Evolutionary conservation across 2,113 vertebrate species (phyloP).

Genomic region (Hippocampus barbouri): DNA sequence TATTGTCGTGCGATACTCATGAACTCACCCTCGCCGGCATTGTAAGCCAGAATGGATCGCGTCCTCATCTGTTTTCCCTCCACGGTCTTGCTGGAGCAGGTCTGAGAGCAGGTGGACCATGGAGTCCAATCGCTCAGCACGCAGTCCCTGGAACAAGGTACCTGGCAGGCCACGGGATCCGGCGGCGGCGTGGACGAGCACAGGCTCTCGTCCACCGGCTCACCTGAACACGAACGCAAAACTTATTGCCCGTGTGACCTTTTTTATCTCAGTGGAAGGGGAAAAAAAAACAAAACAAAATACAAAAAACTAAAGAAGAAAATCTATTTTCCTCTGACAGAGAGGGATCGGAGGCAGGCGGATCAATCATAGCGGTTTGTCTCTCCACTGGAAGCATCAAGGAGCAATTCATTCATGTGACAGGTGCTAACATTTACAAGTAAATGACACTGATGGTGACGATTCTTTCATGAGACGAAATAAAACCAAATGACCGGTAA

Average conservation of each 20-base stretch:
- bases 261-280: conserved; percentile 19
- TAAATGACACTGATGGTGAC: background rate
- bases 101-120: conserved; percentile 95
- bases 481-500: background rate
- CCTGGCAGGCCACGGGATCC: conserved; percentile 78
- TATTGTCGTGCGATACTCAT: too few relatives aligned
- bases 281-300: conserved; percentile 34
- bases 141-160: conserved; percentile 90
- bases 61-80: conserved; percentile 91
- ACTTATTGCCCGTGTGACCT: conserved; percentile 49
- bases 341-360: conserved; percentile 41
- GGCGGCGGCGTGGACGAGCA: conserved; percentile 82
- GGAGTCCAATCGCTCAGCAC: conserved; percentile 88
- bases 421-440: conserved; percentile 1
- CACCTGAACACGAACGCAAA: conserved; percentile 68
- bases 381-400: conserved; percentile 11
- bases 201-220: conserved; percentile 77
- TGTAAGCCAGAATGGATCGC: conserved; percentile 88
- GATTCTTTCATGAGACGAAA: background rate
- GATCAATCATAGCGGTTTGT: conserved; percentile 68
- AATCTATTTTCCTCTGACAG: conserved; percentile 79
- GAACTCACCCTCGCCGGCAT: conserved; percentile 85
- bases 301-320: conserved; percentile 54
- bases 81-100: conserved; percentile 93
- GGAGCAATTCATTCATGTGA: conserved; percentile 13